A percentile compares a stretch with the other conserved stretches of the same genome.
Evolutionary conservation across 2,888 invertebrate genomes (phyloP).

Genomic region (Eurytoma californica): DNA sequence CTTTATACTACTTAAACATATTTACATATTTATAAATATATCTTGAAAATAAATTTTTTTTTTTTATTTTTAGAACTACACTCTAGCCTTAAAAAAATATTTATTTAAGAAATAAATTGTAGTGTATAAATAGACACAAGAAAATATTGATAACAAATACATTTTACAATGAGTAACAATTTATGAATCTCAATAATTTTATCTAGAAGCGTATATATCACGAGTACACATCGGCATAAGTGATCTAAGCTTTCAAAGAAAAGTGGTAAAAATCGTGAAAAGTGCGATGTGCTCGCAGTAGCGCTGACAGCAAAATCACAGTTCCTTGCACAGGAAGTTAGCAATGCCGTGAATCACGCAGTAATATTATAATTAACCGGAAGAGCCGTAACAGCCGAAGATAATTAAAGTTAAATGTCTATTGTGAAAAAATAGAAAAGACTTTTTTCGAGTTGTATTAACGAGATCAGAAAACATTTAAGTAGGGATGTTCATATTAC

Average conservation of each 20-base stretch:
- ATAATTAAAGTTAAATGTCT: conserved; percentile 41
- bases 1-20: no score
- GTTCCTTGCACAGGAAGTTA: conserved; percentile 40
- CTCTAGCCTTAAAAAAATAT: conserved; percentile 1
- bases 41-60: no score
- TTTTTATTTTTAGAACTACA: no score
- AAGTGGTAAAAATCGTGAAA: conserved; percentile 47
- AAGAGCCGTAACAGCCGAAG: conserved; percentile 56
- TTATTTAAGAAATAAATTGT: conserved; percentile 16
- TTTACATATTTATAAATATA: no score
- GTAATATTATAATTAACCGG: conserved; percentile 50
- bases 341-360: conserved; percentile 52
- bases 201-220: conserved; percentile 32
- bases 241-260: conserved; percentile 50
- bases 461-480: conserved; percentile 19
- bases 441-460: neutral
- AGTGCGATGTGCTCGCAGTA: conserved; percentile 47
- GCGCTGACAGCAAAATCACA: conserved; percentile 43
- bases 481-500: conserved; percentile 55
- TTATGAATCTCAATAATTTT: no score
- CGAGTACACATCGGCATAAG: conserved; percentile 41
- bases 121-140: neutral
- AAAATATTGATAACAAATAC: no score
- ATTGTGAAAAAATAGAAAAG: neutral
- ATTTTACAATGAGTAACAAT: no score